Evolutionary conservation across 2,113 vertebrate genomes (phyloP).

Genomic region (Semnornis frantzii): DNA sequence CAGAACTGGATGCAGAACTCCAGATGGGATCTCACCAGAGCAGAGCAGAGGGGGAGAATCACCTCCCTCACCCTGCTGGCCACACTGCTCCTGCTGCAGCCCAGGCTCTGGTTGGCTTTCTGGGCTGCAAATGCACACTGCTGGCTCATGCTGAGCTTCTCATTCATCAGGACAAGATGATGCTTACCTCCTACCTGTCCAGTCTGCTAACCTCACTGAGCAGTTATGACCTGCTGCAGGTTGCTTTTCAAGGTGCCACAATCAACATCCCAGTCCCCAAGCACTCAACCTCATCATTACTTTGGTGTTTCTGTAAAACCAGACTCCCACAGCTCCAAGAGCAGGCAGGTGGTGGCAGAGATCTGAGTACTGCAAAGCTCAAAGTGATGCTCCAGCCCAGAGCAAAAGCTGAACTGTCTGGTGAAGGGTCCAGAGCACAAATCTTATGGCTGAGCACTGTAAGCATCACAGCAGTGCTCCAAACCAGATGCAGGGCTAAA

Average conservation of each 20-base stretch:
- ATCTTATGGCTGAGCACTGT: neutral
- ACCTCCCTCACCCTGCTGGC: too few relatives aligned
- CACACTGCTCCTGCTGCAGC: too few relatives aligned
- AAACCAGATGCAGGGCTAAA: neutral
- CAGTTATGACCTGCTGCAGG: neutral
- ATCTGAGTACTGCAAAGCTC: neutral
- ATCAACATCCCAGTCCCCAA: neutral
- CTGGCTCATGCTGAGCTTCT: too few relatives aligned
- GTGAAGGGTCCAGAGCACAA: too few relatives aligned
- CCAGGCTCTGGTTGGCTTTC: too few relatives aligned
- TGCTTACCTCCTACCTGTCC: neutral
- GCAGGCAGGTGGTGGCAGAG: fast-evolving
- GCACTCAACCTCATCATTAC: neutral
- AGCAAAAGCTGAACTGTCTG: too few relatives aligned
- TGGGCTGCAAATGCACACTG: too few relatives aligned
- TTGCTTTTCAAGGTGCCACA: neutral
- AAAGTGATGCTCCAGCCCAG: neutral
- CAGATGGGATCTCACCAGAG: too few relatives aligned
- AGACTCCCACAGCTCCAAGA: neutral
- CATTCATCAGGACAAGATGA: too few relatives aligned
- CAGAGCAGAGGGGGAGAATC: too few relatives aligned
- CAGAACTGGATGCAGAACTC: too few relatives aligned
- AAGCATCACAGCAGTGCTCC: neutral
- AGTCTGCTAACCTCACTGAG: fast-evolving
- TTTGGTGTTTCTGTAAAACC: neutral